Evolutionary conservation across 1,140 invertebrate genomes (phyloP).

Genomic region (Bombus breviceps): DNA sequence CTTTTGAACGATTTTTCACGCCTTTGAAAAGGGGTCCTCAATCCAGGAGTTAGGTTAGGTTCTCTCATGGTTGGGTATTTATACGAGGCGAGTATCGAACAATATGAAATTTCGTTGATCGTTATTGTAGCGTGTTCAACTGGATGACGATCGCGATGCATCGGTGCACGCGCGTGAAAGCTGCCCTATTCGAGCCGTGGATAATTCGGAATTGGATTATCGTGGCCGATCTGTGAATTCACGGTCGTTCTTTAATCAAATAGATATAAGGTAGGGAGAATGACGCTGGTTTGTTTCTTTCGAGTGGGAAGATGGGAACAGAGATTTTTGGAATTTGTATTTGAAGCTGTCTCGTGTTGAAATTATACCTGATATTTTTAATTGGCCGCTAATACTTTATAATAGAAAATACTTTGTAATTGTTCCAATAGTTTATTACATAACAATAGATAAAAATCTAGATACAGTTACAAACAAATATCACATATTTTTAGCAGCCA

Average conservation of each 20-base stretch:
- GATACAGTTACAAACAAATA: neutral
- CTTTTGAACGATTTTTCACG: conserved; percentile 19
- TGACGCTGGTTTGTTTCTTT: neutral
- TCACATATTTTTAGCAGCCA: neutral
- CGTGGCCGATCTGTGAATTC: neutral
- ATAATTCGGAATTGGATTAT: conserved; percentile 72
- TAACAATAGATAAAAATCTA: neutral
- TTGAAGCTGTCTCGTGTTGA: too few relatives aligned
- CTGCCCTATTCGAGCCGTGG: conserved; percentile 45
- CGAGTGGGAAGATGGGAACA: neutral
- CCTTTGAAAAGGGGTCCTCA: neutral
- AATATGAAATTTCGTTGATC: conserved; percentile 67
- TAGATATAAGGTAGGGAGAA: neutral
- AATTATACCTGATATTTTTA: too few relatives aligned
- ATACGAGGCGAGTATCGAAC: conserved; percentile 68
- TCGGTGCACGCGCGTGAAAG: conserved; percentile 52
- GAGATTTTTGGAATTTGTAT: neutral
- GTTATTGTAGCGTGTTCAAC: conserved; percentile 68
- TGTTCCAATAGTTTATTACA: too few relatives aligned
- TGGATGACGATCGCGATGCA: conserved; percentile 66
- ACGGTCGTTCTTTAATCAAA: neutral
- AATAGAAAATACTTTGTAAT: too few relatives aligned
- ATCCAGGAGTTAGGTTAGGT: conserved; percentile 19
- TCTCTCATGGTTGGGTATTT: conserved; percentile 64
- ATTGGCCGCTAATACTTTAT: too few relatives aligned